These are phyloP conservation scores for Petromus typicus DNA, from an alignment of 2,113 vertebrate species.

Conservation along the genomic window DNA sequence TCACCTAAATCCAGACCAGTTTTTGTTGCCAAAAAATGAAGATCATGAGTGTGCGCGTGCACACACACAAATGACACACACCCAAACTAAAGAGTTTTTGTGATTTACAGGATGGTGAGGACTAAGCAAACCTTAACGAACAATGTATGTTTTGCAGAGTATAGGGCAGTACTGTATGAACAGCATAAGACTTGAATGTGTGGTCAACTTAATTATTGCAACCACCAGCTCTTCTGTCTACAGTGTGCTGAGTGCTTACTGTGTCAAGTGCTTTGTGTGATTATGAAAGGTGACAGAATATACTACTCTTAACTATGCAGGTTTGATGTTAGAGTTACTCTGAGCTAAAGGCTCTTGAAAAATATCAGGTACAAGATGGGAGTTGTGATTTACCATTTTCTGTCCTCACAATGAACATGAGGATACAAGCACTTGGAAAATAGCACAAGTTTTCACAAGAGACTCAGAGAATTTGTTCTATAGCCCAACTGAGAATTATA, in stretches of 20 bases:
- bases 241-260: not conserved
- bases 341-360: not conserved
- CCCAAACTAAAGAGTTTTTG: not conserved
- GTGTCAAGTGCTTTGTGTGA: not conserved
- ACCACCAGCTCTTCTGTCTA: not conserved
- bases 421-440: not conserved
- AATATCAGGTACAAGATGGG: not conserved
- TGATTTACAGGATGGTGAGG: not conserved
- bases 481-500: not conserved
- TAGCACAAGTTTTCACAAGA: not conserved
- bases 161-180: not conserved
- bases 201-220: not conserved
- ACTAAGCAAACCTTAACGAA: not conserved
- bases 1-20: not conserved
- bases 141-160: not conserved
- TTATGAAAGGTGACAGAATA: not conserved
- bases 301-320: not conserved
- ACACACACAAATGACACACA: not conserved
- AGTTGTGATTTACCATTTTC: not conserved
- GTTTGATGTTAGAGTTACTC: not conserved
- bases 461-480: not conserved
- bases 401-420: not conserved
- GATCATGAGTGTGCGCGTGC: not conserved
- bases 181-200: not conserved
- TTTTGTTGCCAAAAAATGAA: not conserved